Base-by-base conservation (phyloP, 64 coral and sea anemone genomes). In the Dendronephthya gigantea region DNA sequence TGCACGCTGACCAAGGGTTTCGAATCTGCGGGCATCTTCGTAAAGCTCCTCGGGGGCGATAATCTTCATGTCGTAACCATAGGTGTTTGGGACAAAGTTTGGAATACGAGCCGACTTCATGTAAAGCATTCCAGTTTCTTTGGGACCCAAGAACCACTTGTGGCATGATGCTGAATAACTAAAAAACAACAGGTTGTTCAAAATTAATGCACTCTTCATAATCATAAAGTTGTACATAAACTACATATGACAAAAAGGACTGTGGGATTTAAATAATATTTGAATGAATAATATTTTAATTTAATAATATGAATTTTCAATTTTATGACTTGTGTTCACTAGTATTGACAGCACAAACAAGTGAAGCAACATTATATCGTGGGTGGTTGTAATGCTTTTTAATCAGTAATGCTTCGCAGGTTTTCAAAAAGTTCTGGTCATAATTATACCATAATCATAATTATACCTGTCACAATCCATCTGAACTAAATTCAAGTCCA, bases 111-210 rank as follows among this genome's bases (percentile, higher is more conserved):
- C 41, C 83, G 14, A 12, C 17, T 84, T 84, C 83, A 84, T 84
- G 48, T 84, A 84, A 84, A 84, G 35, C 19, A 84, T 84, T 19
- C 83, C 83, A 27, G 83, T 52, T 50, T 84, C 83, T 28, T 84
- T 84, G 35, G 83, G 83, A 17, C 83, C 83, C 19, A 49, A 29
- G 52, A 84, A 84, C 83, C 83, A 84, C 83, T 84, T 84, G 83
- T 84, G 83, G 6, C 29, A 9, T 1, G 55, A 62, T 9, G 55
- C 55, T 62, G 55, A 62, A 27, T 17, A 62, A 22, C 55, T 62
- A 27, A 62, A 62, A 27, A 22, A n/a, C 25, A 62, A 62, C 19
- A 7, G 55, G 0, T 17, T 19, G 19, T 62, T 19, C 8, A 62
- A n/a, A n/a, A n/a, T n/a, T n/a, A n/a, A n/a, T n/a, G n/a, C n/a